Evolutionary conservation across 1,140 invertebrate species (phyloP).

Genomic region (Formica exsecta): DNA sequence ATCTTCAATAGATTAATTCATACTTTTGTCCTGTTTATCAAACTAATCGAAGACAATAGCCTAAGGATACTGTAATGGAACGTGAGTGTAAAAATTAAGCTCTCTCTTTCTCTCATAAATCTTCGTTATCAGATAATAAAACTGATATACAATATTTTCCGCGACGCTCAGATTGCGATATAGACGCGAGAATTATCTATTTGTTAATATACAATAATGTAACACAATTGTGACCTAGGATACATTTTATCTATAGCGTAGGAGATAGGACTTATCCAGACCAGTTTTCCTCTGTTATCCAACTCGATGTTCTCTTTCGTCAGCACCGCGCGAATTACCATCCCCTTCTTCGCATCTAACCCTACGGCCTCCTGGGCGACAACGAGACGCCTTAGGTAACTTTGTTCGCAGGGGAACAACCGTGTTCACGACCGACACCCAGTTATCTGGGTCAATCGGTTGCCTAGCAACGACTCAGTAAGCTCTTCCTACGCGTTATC

Average conservation of each 20-base stretch:
- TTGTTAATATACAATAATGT: background rate
- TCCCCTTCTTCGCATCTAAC: conserved; percentile 14
- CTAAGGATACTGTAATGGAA: background rate
- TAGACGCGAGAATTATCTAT: background rate
- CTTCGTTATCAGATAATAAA: background rate
- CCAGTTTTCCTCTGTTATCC: background rate
- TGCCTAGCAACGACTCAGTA: conserved; percentile 73
- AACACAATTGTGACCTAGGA: background rate
- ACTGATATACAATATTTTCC: background rate
- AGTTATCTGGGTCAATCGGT: conserved; percentile 77
- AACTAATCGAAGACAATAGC: background rate
- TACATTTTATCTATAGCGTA: background rate
- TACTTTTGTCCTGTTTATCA: background rate
- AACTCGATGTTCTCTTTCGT: background rate
- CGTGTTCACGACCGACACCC: conserved; percentile 41
- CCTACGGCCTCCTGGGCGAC: conserved; percentile 51
- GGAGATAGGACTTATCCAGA: background rate
- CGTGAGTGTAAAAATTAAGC: conserved; percentile 1
- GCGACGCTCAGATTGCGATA: background rate
- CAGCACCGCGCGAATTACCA: conserved; percentile 18
- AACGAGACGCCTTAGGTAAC: conserved; percentile 65
- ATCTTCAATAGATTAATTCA: background rate
- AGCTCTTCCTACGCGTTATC: conserved; percentile 73
- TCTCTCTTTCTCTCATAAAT: background rate
- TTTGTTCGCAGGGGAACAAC: conserved; percentile 56